These are phyloP conservation scores for Trachelus troglodyta DNA, from an alignment of 2,888 invertebrate genomes.

Conservation along the genomic window DNA sequence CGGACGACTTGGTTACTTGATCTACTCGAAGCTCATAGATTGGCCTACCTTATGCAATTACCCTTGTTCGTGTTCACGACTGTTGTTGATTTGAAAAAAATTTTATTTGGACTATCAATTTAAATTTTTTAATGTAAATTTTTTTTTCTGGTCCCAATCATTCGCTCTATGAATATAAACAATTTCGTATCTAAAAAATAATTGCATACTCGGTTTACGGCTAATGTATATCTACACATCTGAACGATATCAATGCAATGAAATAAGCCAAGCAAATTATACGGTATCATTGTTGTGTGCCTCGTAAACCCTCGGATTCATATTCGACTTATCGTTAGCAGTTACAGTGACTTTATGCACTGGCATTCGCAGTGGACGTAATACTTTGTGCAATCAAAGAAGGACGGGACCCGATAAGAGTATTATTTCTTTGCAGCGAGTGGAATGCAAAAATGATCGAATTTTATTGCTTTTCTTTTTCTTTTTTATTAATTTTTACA, in stretches of 20 bases:
- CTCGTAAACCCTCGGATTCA: conserved; percentile 43
- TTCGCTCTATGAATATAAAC: neutral
- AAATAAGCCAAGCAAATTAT: conserved; percentile 46
- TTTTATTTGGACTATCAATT: neutral
- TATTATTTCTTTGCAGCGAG: neutral
- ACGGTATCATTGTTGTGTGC: conserved; percentile 50
- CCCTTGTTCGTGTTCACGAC: neutral
- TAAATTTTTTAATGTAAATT: neutral
- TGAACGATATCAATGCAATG: conserved; percentile 22
- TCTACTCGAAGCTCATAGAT: neutral
- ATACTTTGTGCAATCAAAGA: neutral
- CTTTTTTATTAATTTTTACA: neutral
- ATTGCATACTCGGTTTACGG: neutral
- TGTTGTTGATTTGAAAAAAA: neutral
- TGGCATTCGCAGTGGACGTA: neutral
- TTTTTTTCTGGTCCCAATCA: neutral
- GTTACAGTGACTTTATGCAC: neutral
- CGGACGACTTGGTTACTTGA: neutral
- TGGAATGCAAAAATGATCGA: neutral
- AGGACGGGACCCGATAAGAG: neutral
- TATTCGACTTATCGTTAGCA: neutral
- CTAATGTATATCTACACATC: neutral
- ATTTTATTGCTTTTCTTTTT: neutral
- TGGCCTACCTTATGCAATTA: neutral
- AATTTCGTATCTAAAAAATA: neutral